phyloP scores from a whole-genome alignment of 2,888 invertebrate genomes.

The Rhogogaster chlorosoma region DNA sequence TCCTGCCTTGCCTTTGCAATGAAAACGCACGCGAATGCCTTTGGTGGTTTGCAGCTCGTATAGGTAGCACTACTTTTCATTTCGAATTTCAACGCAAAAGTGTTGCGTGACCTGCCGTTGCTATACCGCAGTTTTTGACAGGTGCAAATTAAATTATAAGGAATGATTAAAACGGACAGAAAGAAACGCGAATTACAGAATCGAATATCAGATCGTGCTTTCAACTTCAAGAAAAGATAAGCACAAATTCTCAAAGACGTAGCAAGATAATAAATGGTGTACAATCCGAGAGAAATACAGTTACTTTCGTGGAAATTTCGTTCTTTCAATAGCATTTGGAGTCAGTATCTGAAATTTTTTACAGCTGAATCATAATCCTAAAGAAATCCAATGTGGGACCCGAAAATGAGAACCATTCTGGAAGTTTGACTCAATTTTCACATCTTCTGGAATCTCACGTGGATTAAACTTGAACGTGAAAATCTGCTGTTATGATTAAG shows the following conservation, averaged over 20 bases:
- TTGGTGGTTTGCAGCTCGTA: not conserved
- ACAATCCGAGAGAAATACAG: not conserved
- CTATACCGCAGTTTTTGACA: not conserved
- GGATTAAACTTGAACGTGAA: slow-evolving; percentile 29
- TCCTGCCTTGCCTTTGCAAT: not conserved
- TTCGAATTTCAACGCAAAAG: not conserved
- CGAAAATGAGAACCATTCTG: not conserved
- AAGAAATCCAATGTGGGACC: not conserved
- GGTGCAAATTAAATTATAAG: slow-evolving; percentile 29
- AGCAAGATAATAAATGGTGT: not conserved
- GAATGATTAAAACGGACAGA: not conserved
- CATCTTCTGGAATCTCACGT: not conserved
- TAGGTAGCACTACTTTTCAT: slow-evolving; percentile 1
- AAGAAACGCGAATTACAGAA: slow-evolving; percentile 1
- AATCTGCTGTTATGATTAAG: slow-evolving; percentile 23
- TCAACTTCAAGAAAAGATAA: not conserved
- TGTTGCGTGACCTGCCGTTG: slow-evolving; percentile 28
- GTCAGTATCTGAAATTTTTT: not conserved
- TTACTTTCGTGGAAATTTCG: not conserved
- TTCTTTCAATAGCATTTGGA: not conserved
- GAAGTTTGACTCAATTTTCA: not conserved
- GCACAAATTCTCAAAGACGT: not conserved
- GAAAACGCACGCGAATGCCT: slow-evolving; percentile 24
- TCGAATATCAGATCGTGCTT: not conserved
- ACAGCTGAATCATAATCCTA: not conserved